These are phyloP conservation scores for Acrocephalus kingi DNA, from an alignment of 2,113 vertebrate genomes.

Conservation along the genomic window DNA sequence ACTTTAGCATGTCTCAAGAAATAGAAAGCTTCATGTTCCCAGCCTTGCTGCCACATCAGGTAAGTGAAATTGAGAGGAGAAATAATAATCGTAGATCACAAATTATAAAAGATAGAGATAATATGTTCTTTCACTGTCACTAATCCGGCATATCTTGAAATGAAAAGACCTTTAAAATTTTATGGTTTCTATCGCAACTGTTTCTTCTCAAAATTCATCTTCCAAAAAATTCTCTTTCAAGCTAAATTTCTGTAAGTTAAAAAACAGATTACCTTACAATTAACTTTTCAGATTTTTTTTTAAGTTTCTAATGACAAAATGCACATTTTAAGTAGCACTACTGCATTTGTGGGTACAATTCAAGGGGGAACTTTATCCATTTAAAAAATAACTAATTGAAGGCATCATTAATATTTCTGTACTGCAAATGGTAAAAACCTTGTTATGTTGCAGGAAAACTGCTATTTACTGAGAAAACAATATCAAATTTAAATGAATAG, in stretches of 20 bases:
- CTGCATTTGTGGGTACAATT: background rate
- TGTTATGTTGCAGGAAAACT: background rate
- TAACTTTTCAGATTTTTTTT: background rate
- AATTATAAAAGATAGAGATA: background rate
- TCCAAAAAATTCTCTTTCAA: conserved; percentile 8
- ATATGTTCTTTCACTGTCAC: background rate
- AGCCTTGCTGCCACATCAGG: background rate
- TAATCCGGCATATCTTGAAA: background rate
- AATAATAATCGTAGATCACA: background rate
- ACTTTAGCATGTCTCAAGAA: background rate
- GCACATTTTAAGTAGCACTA: background rate
- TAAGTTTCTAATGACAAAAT: background rate
- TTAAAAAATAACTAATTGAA: background rate
- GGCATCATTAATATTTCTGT: background rate
- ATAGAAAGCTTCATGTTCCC: background rate
- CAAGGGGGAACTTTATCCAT: background rate
- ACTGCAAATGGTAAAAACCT: background rate
- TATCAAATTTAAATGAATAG: background rate
- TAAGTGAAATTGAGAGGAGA: background rate
- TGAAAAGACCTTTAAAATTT: conserved; percentile 15
- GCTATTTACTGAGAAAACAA: background rate
- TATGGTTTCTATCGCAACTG: background rate
- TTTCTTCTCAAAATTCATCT: conserved; percentile 17
- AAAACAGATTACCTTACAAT: background rate
- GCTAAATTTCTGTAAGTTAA: background rate